Conservation (phyloP, 2,888 invertebrate species). For the Tachina fera region DNA sequence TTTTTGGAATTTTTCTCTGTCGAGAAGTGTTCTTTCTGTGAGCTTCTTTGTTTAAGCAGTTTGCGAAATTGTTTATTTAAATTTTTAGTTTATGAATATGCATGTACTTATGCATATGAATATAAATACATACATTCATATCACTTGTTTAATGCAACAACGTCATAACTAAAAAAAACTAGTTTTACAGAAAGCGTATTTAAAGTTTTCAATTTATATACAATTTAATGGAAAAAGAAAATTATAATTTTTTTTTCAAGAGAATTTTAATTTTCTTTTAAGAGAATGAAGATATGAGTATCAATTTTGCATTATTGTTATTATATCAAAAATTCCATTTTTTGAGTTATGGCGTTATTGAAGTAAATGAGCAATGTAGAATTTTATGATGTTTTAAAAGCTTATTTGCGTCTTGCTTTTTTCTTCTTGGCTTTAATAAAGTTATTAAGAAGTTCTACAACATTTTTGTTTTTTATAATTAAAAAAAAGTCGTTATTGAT, state of each 20-base stretch:
- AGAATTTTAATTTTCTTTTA: too few relatives aligned
- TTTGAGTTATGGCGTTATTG: too few relatives aligned
- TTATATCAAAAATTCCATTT: too few relatives aligned
- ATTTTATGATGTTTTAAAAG: conserved; percentile 10
- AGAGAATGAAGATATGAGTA: too few relatives aligned
- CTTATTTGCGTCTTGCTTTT: neutral
- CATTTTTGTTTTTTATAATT: neutral
- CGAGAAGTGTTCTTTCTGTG: neutral
- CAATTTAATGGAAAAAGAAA: too few relatives aligned
- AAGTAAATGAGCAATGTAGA: neutral
- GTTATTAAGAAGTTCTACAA: conserved; percentile 32
- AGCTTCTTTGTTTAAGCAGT: conserved; percentile 3
- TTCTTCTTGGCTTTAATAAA: conserved; percentile 3
- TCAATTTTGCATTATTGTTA: too few relatives aligned
- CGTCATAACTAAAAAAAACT: too few relatives aligned
- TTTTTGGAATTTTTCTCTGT: neutral
- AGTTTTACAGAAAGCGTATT: too few relatives aligned
- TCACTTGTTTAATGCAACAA: too few relatives aligned
- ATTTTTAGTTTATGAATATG: conserved; percentile 4
- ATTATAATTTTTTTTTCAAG: too few relatives aligned
- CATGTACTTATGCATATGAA: neutral
- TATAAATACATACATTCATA: neutral
- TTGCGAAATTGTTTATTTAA: conserved; percentile 1
- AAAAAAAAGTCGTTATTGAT: conserved; percentile 13
- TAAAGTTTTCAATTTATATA: too few relatives aligned